Evolutionary conservation across 2,797 vertebrate species (phyloP).

Genomic region (Chrysocyon brachyurus): DNA sequence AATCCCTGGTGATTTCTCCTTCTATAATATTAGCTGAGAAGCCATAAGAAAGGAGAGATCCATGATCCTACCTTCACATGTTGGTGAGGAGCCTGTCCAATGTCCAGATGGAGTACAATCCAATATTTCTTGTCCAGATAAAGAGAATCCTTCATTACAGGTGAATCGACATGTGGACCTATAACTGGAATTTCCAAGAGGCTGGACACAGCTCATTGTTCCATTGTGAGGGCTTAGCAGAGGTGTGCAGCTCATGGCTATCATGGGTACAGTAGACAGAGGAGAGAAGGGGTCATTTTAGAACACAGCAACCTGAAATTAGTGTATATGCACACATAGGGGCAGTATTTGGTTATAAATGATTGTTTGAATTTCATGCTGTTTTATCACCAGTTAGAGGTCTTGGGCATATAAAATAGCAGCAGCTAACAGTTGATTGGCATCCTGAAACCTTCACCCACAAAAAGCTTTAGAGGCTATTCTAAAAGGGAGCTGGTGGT

Average conservation of each 20-base stretch:
- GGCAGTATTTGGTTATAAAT: neutral
- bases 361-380: neutral
- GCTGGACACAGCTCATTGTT: conserved; percentile 85
- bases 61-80: conserved; percentile 84
- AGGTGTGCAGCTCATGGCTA: conserved; percentile 86
- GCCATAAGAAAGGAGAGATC: neutral
- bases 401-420: neutral
- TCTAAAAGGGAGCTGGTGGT: neutral
- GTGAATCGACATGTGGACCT: conserved; percentile 86
- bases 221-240: conserved; percentile 83
- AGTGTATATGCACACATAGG: too few relatives aligned
- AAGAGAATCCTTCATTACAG: conserved; percentile 88
- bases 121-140: conserved; percentile 83
- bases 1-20: neutral
- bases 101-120: conserved; percentile 85
- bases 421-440: neutral
- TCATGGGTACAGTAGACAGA: neutral
- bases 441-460: neutral
- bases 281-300: neutral
- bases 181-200: conserved; percentile 82
- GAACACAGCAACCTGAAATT: neutral
- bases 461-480: neutral
- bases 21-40: neutral
- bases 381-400: neutral
- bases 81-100: conserved; percentile 86